Percentiles rank a stretch among this genome's conserved stretches.
Evolutionary conservation across 2,888 invertebrate species (phyloP).

Genomic region (Ernsta delagoae): DNA sequence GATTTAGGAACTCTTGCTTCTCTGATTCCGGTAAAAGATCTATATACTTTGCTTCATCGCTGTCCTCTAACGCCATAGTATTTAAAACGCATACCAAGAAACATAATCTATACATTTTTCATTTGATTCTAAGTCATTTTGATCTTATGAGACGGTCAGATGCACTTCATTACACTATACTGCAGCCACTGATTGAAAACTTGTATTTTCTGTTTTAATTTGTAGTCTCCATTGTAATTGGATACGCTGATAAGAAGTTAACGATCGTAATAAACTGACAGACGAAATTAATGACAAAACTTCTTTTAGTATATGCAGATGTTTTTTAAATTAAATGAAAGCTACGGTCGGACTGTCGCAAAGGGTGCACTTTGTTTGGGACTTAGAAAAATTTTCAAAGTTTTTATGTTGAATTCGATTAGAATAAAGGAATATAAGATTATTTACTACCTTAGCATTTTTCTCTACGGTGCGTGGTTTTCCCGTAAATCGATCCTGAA

Average conservation of each 20-base stretch:
- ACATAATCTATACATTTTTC: constrained; percentile 21
- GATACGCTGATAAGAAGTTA: constrained; percentile 19
- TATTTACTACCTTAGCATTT: too few species aligned
- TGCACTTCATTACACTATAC: constrained; percentile 35
- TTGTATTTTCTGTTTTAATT: constrained; percentile 24
- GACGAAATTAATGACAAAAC: background rate
- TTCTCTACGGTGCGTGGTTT: too few species aligned
- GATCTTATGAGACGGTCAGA: background rate
- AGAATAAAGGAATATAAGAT: too few species aligned
- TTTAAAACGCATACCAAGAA: constrained; percentile 12
- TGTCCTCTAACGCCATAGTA: constrained; percentile 41
- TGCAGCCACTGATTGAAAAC: constrained; percentile 34
- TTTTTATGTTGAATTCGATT: too few species aligned
- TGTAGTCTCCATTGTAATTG: constrained; percentile 11
- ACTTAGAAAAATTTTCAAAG: too few species aligned
- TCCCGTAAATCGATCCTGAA: too few species aligned
- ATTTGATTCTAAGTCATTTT: constrained; percentile 26
- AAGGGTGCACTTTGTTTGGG: too few species aligned
- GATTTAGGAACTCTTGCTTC: constrained; percentile 64
- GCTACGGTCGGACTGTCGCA: too few species aligned
- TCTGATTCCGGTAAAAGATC: constrained; percentile 65
- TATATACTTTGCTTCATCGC: constrained; percentile 62
- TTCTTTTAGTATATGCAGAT: too few species aligned
- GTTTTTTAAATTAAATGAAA: too few species aligned
- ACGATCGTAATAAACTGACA: constrained; percentile 6